Evolutionary conservation across 2,888 invertebrate species (phyloP).

Genomic region (Thereva nobilitata): DNA sequence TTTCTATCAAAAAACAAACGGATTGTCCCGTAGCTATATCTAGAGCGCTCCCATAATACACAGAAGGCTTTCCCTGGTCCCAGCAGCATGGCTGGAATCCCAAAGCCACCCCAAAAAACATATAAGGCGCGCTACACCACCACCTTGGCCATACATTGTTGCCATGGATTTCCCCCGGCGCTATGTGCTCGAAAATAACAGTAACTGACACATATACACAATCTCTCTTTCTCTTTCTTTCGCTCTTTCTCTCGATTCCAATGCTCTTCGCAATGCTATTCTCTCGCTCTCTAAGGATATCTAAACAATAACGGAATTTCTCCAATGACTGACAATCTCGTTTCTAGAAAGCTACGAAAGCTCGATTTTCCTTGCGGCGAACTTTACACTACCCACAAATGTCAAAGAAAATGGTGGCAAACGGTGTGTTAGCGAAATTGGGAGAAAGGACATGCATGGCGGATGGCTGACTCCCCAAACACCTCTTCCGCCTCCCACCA

Average conservation of each 20-base stretch:
- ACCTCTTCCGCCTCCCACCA: neutral
- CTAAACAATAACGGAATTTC: constrained; percentile 11
- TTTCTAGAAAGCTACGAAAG: constrained; percentile 29
- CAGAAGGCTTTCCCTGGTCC: constrained; percentile 56
- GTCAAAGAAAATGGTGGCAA: constrained; percentile 23
- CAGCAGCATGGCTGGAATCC: constrained; percentile 59
- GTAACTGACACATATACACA: neutral
- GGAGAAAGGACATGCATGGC: no score
- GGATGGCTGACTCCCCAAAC: neutral
- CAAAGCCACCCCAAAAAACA: constrained; percentile 52
- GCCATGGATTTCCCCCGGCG: constrained; percentile 36
- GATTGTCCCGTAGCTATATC: constrained; percentile 16
- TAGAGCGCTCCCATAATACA: constrained; percentile 9
- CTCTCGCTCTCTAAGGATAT: neutral
- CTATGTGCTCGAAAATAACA: constrained; percentile 27
- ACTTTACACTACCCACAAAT: constrained; percentile 3
- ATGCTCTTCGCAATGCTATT: no score
- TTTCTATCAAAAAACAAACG: constrained; percentile 35
- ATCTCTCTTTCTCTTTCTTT: no score
- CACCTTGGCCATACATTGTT: constrained; percentile 19
- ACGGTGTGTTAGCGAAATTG: neutral
- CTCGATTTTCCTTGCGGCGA: constrained; percentile 9
- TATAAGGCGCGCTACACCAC: constrained; percentile 13
- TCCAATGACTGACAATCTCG: constrained; percentile 14
- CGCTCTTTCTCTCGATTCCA: no score